Evolutionary conservation across 2,113 vertebrate species (phyloP).

Genomic region (Cranoglanis bouderius): DNA sequence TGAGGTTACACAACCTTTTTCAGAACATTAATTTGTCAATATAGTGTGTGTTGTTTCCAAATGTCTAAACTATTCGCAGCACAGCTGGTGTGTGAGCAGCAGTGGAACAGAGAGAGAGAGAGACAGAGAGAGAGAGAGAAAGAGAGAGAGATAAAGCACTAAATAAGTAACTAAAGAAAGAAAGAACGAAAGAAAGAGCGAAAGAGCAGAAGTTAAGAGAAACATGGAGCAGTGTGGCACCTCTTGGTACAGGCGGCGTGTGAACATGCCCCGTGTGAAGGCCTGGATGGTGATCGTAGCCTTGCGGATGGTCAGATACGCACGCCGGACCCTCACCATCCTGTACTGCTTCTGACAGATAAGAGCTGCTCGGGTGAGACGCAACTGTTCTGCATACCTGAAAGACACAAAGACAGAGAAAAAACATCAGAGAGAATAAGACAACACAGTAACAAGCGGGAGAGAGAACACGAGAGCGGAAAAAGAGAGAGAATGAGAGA

Average conservation of each 20-base stretch:
- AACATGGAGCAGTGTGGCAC: conserved; percentile 60
- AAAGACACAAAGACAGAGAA: background rate
- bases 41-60: background rate
- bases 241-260: conserved; percentile 80
- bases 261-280: conserved; percentile 83
- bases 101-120: background rate
- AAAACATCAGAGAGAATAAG: background rate
- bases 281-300: conserved; percentile 85
- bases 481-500: background rate
- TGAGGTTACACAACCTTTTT: background rate
- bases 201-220: background rate
- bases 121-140: background rate
- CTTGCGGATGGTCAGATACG: conserved; percentile 67
- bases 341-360: conserved; percentile 87
- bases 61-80: too few relatives aligned
- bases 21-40: background rate
- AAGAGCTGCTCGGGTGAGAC: conserved; percentile 78
- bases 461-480: background rate
- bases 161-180: background rate
- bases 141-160: background rate
- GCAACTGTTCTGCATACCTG: conserved; percentile 80
- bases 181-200: background rate
- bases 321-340: conserved; percentile 77
- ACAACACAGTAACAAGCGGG: background rate
- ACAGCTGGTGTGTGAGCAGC: background rate